Evolutionary conservation across 2,113 vertebrate species (phyloP).

Genomic region (Ophiodon elongatus): DNA sequence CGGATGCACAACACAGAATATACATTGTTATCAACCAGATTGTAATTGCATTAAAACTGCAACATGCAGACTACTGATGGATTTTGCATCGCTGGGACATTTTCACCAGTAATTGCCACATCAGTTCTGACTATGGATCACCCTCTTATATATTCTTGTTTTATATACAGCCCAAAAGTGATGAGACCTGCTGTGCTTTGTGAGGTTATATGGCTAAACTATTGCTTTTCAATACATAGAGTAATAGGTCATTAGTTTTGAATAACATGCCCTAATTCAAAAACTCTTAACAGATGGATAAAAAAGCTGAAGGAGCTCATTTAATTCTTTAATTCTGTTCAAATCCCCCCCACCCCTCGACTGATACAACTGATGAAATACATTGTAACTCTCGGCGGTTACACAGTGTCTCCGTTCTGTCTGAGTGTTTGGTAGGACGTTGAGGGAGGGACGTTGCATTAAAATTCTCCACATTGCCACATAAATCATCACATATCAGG

Average conservation of each 20-base stretch:
- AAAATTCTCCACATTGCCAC: slow-evolving; percentile 3
- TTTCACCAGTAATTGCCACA: not conserved
- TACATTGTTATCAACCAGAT: not conserved
- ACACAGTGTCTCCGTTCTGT: not conserved
- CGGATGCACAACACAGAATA: not conserved
- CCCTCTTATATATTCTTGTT: not conserved
- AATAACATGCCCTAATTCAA: not conserved
- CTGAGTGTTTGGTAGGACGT: not conserved
- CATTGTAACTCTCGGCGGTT: slow-evolving; percentile 3
- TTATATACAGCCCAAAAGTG: not conserved
- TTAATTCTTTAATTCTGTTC: not conserved
- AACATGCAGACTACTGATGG: not conserved
- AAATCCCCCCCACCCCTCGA: not conserved
- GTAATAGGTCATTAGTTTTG: not conserved
- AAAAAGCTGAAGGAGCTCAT: not conserved
- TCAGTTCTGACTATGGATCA: not conserved
- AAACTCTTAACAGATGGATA: not conserved
- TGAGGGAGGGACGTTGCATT: slow-evolving; percentile 10
- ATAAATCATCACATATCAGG: not conserved
- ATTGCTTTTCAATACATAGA: not conserved
- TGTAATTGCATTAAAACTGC: not conserved
- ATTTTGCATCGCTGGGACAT: not conserved
- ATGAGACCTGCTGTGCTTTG: not conserved
- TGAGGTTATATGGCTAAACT: not conserved
- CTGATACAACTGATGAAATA: slow-evolving; percentile 20